Percentiles rank a stretch among this genome's conserved stretches.
These are phyloP conservation scores for Morpho helenor DNA, from an alignment of 2,888 invertebrate genomes.

Conservation along the genomic window DNA sequence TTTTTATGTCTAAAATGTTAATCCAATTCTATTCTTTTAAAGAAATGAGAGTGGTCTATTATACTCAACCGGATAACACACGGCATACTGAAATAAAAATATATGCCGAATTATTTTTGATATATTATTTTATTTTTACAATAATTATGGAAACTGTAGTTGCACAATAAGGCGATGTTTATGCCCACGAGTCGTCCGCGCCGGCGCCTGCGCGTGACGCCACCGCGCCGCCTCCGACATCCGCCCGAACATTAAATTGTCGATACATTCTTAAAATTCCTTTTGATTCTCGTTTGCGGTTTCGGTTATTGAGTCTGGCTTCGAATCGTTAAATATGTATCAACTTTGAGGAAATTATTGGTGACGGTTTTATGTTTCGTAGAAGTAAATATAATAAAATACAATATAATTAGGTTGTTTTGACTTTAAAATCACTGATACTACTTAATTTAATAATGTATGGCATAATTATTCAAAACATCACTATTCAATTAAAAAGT, in stretches of 20 bases:
- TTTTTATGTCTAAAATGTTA: too few species aligned
- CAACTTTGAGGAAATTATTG: slow-evolving; percentile 24
- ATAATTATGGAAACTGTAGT: slow-evolving; percentile 15
- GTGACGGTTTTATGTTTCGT: slow-evolving; percentile 20
- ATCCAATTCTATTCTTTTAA: too few species aligned
- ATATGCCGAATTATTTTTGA: not conserved
- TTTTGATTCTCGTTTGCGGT: slow-evolving; percentile 54
- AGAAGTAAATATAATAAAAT: slow-evolving; percentile 1
- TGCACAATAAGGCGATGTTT: slow-evolving; percentile 35
- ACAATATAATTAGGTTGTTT: not conserved
- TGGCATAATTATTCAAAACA: too few species aligned
- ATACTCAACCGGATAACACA: too few species aligned
- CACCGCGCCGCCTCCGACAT: slow-evolving; percentile 44
- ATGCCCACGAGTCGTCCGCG: slow-evolving; percentile 34
- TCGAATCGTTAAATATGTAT: slow-evolving; percentile 32
- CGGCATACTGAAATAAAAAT: too few species aligned
- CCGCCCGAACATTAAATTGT: slow-evolving; percentile 58
- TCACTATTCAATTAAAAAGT: too few species aligned
- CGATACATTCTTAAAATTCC: slow-evolving; percentile 58
- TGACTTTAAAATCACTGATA: too few species aligned
- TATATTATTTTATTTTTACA: not conserved
- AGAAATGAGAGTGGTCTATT: too few species aligned
- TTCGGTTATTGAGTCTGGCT: slow-evolving; percentile 47
- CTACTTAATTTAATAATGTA: too few species aligned
- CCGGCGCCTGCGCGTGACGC: slow-evolving; percentile 55